These are phyloP conservation scores for Diphyllodes magnificus DNA, from an alignment of 2,113 vertebrate species.

Conservation along the genomic window DNA sequence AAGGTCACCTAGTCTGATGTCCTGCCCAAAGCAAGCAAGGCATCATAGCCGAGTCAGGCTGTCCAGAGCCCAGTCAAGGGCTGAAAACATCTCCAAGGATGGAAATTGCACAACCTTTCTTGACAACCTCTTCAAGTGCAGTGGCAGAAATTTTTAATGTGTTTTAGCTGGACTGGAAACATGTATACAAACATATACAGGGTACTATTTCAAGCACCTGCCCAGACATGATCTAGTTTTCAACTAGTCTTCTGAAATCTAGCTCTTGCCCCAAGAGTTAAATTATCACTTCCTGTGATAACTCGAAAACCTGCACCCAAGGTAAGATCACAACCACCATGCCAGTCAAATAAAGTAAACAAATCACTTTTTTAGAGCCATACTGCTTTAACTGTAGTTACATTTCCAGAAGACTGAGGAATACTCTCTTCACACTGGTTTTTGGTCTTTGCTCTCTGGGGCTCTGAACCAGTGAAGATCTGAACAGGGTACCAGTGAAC, in stretches of 20 bases:
- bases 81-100: not conserved
- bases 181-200: not conserved
- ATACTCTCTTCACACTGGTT: constrained; percentile 50
- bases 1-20: not conserved
- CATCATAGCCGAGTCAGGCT: not conserved
- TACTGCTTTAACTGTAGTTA: constrained; percentile 72
- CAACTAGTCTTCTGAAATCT: not conserved
- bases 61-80: not conserved
- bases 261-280: not conserved
- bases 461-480: constrained; percentile 75
- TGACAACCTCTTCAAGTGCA: not conserved
- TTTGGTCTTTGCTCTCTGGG: constrained; percentile 63
- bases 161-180: not conserved
- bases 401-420: constrained; percentile 21
- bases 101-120: not conserved
- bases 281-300: not conserved
- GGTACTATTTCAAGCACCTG: not conserved
- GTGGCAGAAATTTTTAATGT: not conserved
- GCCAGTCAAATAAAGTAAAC: not conserved
- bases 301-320: not conserved
- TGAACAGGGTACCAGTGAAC: constrained; percentile 88
- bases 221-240: not conserved
- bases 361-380: not conserved
- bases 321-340: not conserved
- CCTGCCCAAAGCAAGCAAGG: not conserved